phyloP scores from a whole-genome alignment of 2,113 vertebrate genomes.

The Aviceda subcristata region DNA sequence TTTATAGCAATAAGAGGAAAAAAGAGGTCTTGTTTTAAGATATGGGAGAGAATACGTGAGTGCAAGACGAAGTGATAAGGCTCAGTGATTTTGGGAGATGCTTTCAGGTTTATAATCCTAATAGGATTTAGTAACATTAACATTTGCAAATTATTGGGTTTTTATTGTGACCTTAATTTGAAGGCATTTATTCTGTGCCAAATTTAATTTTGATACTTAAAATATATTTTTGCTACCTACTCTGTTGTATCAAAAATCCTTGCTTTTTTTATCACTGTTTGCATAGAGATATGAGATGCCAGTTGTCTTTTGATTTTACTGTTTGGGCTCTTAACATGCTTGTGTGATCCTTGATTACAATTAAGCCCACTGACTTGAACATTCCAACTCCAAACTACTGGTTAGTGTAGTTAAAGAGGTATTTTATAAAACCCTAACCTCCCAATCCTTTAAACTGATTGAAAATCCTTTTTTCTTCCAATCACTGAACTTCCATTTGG shows the following conservation, averaged over 20 bases:
- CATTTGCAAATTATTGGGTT: background rate
- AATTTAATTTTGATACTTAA: background rate
- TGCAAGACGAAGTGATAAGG: background rate
- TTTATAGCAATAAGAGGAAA: background rate
- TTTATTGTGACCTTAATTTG: background rate
- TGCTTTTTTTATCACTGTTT: background rate
- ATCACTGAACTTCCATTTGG: background rate
- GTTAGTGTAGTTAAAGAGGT: background rate
- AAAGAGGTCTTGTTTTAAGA: background rate
- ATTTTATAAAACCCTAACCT: background rate
- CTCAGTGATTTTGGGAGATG: background rate
- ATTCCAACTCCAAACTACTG: background rate
- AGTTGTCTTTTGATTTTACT: background rate
- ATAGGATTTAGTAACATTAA: background rate
- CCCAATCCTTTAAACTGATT: background rate
- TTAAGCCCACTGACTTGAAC: background rate
- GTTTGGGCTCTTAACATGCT: background rate
- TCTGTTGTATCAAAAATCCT: background rate
- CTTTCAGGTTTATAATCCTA: background rate
- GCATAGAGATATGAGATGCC: background rate
- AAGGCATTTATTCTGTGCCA: background rate
- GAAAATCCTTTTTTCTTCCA: background rate
- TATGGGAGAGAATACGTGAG: background rate
- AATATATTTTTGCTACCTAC: background rate
- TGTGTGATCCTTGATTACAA: background rate